Evolutionary conservation across 2,888 invertebrate genomes (phyloP).

Genomic region (Tuberolachnus salignus): DNA sequence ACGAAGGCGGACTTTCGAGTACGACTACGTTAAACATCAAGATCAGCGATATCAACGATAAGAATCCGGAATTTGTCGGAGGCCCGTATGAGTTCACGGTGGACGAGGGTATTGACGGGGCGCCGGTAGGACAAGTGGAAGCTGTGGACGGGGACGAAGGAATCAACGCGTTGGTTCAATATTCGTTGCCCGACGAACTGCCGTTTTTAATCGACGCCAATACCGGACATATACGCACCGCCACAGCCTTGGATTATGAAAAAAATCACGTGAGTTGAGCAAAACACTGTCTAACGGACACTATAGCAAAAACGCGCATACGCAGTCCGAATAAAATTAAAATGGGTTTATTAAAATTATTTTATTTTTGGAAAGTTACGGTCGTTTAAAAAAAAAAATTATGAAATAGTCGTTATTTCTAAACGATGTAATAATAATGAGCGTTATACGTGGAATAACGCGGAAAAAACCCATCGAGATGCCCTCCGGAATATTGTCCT

Average conservation of each 20-base stretch:
- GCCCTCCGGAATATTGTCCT: no score
- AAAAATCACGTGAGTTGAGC: slow-evolving; percentile 70
- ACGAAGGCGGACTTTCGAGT: slow-evolving; percentile 80
- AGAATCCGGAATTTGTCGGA: slow-evolving; percentile 86
- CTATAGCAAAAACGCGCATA: no score
- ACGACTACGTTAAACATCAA: slow-evolving; percentile 86
- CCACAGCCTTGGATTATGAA: slow-evolving; percentile 80
- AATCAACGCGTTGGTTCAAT: slow-evolving; percentile 80
- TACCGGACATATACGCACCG: slow-evolving; percentile 80
- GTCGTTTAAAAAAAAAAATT: background rate
- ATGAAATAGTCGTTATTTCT: no score
- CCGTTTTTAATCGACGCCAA: slow-evolving; percentile 80
- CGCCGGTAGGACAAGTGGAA: slow-evolving; percentile 77
- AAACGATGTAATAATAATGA: no score
- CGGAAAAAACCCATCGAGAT: no score
- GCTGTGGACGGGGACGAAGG: slow-evolving; percentile 87
- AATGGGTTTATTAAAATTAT: no score
- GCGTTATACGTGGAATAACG: no score
- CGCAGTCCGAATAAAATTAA: no score
- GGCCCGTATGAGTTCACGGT: slow-evolving; percentile 82
- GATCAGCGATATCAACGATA: slow-evolving; percentile 90
- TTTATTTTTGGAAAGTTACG: no score
- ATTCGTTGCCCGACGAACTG: slow-evolving; percentile 77
- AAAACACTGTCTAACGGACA: no score
- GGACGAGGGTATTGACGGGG: slow-evolving; percentile 71